Conservation (phyloP, 2,113 vertebrate species). For the Sporophila hypoxantha region DNA sequence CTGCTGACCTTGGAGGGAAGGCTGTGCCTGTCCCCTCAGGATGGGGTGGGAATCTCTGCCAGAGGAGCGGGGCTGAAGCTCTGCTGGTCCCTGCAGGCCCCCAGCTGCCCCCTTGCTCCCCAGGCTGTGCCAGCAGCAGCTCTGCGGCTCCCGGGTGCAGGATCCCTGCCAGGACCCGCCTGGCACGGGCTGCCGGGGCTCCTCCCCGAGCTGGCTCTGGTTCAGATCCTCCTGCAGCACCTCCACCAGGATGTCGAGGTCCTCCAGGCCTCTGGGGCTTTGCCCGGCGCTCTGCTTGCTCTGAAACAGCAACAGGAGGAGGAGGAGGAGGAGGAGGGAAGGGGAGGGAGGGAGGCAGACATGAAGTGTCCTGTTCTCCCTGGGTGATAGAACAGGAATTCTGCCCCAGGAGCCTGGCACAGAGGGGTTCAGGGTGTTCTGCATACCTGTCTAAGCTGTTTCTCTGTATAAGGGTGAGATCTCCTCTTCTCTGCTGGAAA, state of each 20-base stretch:
- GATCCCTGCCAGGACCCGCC: not conserved
- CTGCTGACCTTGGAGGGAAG: accelerated
- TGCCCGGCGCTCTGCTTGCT: conserved; percentile 38
- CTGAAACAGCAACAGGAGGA: conserved; percentile 48
- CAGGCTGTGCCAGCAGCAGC: not conserved
- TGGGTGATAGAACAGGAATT: not conserved
- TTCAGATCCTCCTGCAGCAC: conserved; percentile 83
- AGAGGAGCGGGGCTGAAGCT: accelerated
- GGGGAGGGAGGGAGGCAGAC: conserved; percentile 20
- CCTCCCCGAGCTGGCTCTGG: conserved; percentile 11
- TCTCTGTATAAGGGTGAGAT: conserved; percentile 62
- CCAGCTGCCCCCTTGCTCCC: not conserved
- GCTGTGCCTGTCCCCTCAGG: not conserved
- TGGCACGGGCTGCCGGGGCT: not conserved
- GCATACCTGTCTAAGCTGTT: conserved; percentile 64
- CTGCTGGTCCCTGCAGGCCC: not conserved
- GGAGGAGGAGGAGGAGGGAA: not conserved
- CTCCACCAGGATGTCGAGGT: conserved; percentile 81
- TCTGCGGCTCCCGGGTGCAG: not conserved
- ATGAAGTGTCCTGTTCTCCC: conserved; percentile 37
- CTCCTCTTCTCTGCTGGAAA: conserved; percentile 67
- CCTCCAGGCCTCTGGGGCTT: conserved; percentile 70
- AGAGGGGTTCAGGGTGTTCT: not conserved
- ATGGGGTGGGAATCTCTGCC: accelerated
- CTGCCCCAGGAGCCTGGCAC: conserved; percentile 27